Evolutionary conservation across 2,113 vertebrate species (phyloP).

Genomic region (Carassius auratus): DNA sequence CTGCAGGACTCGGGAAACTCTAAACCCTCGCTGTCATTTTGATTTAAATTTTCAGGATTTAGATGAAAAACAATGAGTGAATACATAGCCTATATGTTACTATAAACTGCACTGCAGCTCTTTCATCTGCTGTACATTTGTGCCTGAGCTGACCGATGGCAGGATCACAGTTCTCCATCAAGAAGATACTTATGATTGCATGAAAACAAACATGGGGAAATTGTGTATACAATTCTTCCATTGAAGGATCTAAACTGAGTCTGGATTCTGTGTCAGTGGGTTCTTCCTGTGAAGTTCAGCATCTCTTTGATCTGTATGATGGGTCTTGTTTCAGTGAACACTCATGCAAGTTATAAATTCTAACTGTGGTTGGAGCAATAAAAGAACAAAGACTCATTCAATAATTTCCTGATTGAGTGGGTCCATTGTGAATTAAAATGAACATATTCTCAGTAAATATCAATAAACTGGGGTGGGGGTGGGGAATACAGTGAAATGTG

Average conservation of each 20-base stretch:
- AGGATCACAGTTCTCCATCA: constrained; percentile 33
- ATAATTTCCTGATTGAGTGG: not conserved
- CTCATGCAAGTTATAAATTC: constrained; percentile 8
- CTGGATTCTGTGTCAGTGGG: constrained; percentile 18
- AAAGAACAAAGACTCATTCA: constrained; percentile 10
- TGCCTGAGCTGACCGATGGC: constrained; percentile 20
- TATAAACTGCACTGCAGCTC: constrained; percentile 26
- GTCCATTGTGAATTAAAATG: not conserved
- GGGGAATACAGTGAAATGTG: too few species aligned
- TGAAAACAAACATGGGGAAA: constrained; percentile 33
- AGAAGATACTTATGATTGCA: constrained; percentile 38
- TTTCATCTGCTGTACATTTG: constrained; percentile 40
- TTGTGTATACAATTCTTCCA: constrained; percentile 22
- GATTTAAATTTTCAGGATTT: constrained; percentile 56
- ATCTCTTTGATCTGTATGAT: constrained; percentile 29
- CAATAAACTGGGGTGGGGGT: too few species aligned
- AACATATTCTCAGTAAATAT: too few species aligned
- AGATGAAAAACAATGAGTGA: constrained; percentile 40
- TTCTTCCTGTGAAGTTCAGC: not conserved
- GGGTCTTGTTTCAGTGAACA: constrained; percentile 22
- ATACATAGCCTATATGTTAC: constrained; percentile 21
- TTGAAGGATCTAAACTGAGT: not conserved
- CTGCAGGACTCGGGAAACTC: constrained; percentile 66
- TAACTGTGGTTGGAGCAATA: constrained; percentile 4
- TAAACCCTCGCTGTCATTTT: constrained; percentile 62